These are phyloP conservation scores for Halichoerus grypus DNA, from an alignment of 2,113 vertebrate genomes.

Conservation along the genomic window DNA sequence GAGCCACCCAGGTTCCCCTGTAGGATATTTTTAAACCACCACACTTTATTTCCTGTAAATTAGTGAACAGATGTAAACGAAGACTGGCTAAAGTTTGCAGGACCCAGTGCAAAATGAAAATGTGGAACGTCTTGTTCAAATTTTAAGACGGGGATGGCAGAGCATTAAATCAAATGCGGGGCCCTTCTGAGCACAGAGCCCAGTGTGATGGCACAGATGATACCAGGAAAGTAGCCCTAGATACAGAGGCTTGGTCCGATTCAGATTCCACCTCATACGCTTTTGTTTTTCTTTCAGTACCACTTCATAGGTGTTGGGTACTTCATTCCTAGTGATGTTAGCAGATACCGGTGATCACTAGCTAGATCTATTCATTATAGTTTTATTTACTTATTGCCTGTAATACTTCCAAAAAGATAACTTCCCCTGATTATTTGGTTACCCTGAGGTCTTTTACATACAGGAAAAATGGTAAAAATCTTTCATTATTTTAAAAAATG, in stretches of 20 bases:
- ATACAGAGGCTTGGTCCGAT: neutral
- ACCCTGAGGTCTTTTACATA: neutral
- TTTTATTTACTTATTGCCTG: neutral
- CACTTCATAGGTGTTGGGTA: neutral
- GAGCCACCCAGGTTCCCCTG: too few species aligned
- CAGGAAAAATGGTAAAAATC: neutral
- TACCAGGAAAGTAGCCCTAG: neutral
- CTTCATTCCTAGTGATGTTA: neutral
- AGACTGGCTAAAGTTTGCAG: neutral
- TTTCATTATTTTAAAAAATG: constrained; percentile 12
- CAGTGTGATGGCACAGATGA: neutral
- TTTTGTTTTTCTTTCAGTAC: neutral
- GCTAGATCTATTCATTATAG: neutral
- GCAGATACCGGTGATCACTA: neutral
- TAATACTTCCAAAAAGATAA: neutral
- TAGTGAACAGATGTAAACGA: neutral
- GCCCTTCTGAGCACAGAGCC: neutral
- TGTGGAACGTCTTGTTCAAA: neutral
- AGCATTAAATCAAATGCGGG: neutral
- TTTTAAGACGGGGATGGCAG: neutral
- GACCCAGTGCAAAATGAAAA: neutral
- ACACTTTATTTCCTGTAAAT: neutral
- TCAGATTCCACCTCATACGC: neutral
- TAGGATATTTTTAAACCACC: neutral
- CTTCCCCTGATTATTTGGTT: neutral